Evolutionary conservation across 2,797 vertebrate genomes (phyloP), one percentile per base, ranked within the genome.

Genomic region (Sebastes cheni): DNA sequence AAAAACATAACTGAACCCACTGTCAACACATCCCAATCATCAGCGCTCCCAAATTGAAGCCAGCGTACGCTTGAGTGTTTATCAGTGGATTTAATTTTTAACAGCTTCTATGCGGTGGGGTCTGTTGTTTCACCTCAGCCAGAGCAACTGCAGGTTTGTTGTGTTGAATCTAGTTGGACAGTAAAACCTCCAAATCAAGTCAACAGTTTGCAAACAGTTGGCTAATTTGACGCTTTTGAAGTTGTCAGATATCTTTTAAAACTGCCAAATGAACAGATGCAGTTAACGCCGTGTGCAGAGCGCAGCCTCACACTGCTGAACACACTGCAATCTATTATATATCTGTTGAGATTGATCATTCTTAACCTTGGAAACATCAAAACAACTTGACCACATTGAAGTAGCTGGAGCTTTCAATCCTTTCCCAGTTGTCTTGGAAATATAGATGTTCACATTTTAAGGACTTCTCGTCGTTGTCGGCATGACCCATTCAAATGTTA

Each of bases 61-160:
- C 42, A 42, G n/a, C 34, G 62, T 13, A 22, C 30, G 20, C 23
- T 55, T 22, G 20, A 64, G 12, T 56, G 54, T 71, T 71, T 70
- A 36, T 22, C 52, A 23, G 58, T 66, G 70, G 59, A 39, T 68
- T 73, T 42, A 69, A 80, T 73, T 77, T 77, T 80, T 2, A 27
- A 42, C 36, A 64, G 61, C 30, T 14, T 60, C 32, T 46, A 18
- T 42, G 64, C 14, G 14, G 4, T n/a, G 65, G 42, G 25, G 58
- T 36, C 64, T 72, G 67, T 67, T 62, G 56, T 65, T 58, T 64
- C 54, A 6, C 56, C 46, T 67, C 30, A 46, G 62, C 14, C 20
- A 0, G 42, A 30, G 55, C 8, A 12, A 25, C 54, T 11, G 39
- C 61, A 54, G 32, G 55, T 34, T 59, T 76, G 42, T n/a, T 34